Base-by-base conservation (phyloP, 2,797 vertebrate species). In the Macropodus opercularis region DNA sequence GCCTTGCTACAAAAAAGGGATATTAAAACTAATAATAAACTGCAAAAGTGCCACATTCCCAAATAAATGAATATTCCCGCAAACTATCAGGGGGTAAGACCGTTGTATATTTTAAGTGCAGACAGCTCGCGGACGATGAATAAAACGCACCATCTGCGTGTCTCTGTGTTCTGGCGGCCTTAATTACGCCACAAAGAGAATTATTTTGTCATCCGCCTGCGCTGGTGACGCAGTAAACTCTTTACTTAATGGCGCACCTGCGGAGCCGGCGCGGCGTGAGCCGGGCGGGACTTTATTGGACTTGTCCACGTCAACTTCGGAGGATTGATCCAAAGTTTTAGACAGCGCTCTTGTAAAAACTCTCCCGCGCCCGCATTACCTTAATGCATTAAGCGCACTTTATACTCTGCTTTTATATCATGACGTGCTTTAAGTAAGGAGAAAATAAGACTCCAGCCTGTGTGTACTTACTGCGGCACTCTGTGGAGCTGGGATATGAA, bases 341-440 rank as follows among this genome's bases (percentile, higher is more conserved):
- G 71, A 82, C 40, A 26, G 31, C 2, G 18, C 68, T 85, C 89
- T 86, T 88, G 87, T 92, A 89, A 91, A 87, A 92, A 73, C 56
- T 67, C 78, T 71, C 48, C 35, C 21, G 59, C 40, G 27, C 80
- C 72, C n/a, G 44, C 81, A 89, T 91, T 91, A 90, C 75, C 80
- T 83, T 87, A 85, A 88, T 91, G 86, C 87, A 89, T 89, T 91
- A 86, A 88, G 90, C 83, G 77, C 80, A 81, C 80, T 89, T 88
- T 81, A 85, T 49, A 52, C 60, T 75, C 81, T 53, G 39, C 72
- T 87, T 91, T 91, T 85, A 86, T 81, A 85, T 83, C 58, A 68
- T 61, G 66, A 60, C 36, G 31, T 79, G 55, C 83, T 85, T 88
- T 44, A 65, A 72, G 72, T 75, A 63, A 75, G 67, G 82, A 65